Evolutionary conservation across 2,797 vertebrate species (phyloP).

Genomic region (Parambassis ranga): DNA sequence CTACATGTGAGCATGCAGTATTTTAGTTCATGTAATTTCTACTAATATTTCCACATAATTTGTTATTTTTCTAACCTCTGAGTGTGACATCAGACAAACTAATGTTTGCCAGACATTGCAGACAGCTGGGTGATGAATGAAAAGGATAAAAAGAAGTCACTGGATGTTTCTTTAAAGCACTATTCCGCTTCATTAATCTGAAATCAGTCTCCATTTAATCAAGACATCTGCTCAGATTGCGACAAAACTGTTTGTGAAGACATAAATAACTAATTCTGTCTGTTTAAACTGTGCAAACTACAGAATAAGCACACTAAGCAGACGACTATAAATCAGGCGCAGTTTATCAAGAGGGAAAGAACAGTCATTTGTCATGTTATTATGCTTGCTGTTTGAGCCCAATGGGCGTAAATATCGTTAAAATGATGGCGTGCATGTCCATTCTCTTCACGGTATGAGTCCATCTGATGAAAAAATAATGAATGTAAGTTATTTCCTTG

Average conservation of each 20-base stretch:
- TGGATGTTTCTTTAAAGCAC: conserved; percentile 34
- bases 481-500: not conserved
- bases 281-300: conserved; percentile 54
- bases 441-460: not conserved
- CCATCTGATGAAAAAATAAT: not conserved
- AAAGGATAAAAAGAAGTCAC: conserved; percentile 37
- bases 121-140: conserved; percentile 32
- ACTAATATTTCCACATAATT: too few relatives aligned
- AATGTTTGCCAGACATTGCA: conserved; percentile 50
- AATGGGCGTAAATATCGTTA: conserved; percentile 7
- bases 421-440: not conserved
- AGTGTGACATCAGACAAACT: conserved; percentile 35
- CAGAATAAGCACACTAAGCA: conserved; percentile 51
- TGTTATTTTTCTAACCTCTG: conserved; percentile 20
- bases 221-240: conserved; percentile 1
- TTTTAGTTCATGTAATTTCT: too few relatives aligned
- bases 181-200: conserved; percentile 42
- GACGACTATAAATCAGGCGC: conserved; percentile 54
- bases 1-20: too few relatives aligned
- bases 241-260: conserved; percentile 31
- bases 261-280: conserved; percentile 48
- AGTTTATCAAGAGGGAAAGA: conserved; percentile 21
- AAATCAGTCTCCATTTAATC: conserved; percentile 33
- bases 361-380: conserved; percentile 53
- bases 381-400: conserved; percentile 32